Evolutionary conservation across 2,888 invertebrate genomes (phyloP), one percentile per base, ranked within the genome.

Genomic region (Erebia ligea): DNA sequence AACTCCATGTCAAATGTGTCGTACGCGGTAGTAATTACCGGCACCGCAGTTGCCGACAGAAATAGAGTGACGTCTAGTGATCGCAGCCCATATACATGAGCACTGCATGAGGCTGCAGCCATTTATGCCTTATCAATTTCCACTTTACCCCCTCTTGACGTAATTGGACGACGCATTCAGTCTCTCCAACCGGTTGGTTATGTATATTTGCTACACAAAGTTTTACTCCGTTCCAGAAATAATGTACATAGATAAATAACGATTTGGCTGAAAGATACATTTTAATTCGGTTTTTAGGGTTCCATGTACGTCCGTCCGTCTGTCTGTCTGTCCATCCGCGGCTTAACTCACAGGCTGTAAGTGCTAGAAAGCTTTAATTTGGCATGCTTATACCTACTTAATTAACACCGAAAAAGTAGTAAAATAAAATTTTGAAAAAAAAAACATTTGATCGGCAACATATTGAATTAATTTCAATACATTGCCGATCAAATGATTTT

Each of bases 31-130:
- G 85, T 88, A 90, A 91, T 90, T 90, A 89, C 88, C 83, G 81
- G 82, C 82, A 81, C 82, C 81, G 84, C 80, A 79, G 79, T 79
- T 80, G 82, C 80, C 79, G 77, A 77, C 77, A 78, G 80, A 76
- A 78, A 79, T 80, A 78, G 84, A 86, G 81, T 86, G 89, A 88
- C 88, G 80, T 89, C 82, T 86, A 89, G 89, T 88, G 87, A 84
- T 78, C 81, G 82, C 42, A 40, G 56, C 45, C 69, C 69, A 71
- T 71, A 69, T 69, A 21, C 45, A 61, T 11, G 54, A 19, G 54
- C 54, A 10, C 17, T 54, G 62, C 48, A 48, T 48, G 67, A 59
- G 67, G 66, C 34, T 70, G 62, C 68, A 67, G 67, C 73, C 66
- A 71, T 73, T 74, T 68, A 75, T 66, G 42, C 62, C 70, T 70